A percentile compares a stretch with the other conserved stretches of the same genome.
These are phyloP conservation scores for Dasyprocta punctata DNA, from an alignment of 2,113 vertebrate genomes.

Conservation along the genomic window DNA sequence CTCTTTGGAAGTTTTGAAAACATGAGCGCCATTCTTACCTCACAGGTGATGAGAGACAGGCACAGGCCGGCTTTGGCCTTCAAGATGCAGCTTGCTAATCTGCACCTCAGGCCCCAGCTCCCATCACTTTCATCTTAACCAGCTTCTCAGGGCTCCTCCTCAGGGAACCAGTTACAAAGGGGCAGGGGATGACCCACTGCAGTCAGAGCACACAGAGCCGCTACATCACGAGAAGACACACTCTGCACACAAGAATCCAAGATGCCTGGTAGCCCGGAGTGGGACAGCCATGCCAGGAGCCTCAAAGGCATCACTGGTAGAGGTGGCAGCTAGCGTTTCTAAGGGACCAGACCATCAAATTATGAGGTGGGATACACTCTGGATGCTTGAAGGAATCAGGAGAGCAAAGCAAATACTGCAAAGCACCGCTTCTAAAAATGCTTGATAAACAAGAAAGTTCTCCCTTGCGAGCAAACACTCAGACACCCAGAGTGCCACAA, in stretches of 20 bases:
- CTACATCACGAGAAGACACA: neutral
- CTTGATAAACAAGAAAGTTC: neutral
- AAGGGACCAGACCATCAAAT: neutral
- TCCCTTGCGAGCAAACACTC: neutral
- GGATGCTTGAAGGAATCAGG: neutral
- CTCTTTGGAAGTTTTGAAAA: neutral
- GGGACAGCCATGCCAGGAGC: rapidly evolving
- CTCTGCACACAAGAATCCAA: neutral
- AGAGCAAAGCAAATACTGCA: neutral
- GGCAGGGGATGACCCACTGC: too few species aligned
- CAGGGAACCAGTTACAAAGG: neutral
- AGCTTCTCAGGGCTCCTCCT: too few species aligned
- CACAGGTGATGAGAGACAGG: neutral
- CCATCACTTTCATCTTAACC: too few species aligned
- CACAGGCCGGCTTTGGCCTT: rapidly evolving
- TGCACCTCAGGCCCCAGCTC: neutral
- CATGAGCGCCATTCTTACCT: neutral
- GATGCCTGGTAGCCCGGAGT: neutral
- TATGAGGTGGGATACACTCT: neutral
- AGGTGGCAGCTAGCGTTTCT: rapidly evolving
- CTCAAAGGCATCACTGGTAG: neutral
- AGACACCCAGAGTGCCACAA: neutral
- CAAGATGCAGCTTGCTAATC: neutral
- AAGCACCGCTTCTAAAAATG: neutral
- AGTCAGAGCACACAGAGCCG: neutral